Evolutionary conservation across 2,888 invertebrate species (phyloP).

Genomic region (Phrixothrix hirtus): DNA sequence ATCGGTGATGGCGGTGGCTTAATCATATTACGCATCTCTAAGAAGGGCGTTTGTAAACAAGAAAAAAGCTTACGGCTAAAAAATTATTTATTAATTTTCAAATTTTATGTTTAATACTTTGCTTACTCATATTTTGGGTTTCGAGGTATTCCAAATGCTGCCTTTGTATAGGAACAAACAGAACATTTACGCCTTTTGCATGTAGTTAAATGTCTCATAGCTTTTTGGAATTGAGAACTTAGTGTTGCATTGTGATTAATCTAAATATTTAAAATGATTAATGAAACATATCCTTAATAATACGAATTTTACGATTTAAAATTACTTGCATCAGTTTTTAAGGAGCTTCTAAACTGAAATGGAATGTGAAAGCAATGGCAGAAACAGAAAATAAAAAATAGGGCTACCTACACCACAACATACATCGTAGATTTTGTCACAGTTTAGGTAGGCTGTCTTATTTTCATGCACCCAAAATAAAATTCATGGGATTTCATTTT

Average conservation of each 20-base stretch:
- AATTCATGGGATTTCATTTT: too few relatives aligned
- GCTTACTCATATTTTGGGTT: slow-evolving; percentile 57
- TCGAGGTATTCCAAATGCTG: slow-evolving; percentile 60
- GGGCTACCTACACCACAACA: too few relatives aligned
- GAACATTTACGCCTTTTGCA: slow-evolving; percentile 63
- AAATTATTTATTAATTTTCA: slow-evolving; percentile 23
- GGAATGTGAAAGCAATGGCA: too few relatives aligned
- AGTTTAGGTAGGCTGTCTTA: too few relatives aligned
- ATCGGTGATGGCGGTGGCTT: slow-evolving; percentile 57
- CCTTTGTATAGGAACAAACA: slow-evolving; percentile 63
- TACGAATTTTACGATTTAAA: too few relatives aligned
- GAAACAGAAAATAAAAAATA: too few relatives aligned
- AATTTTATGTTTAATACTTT: background rate
- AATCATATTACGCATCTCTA: slow-evolving; percentile 62
- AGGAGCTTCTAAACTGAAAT: too few relatives aligned
- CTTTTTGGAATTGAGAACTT: slow-evolving; percentile 60
- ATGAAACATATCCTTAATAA: too few relatives aligned
- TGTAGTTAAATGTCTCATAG: slow-evolving; percentile 59
- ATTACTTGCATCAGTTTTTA: too few relatives aligned
- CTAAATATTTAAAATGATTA: too few relatives aligned
- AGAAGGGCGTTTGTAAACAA: slow-evolving; percentile 63
- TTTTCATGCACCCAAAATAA: too few relatives aligned
- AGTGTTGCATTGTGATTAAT: slow-evolving; percentile 58
- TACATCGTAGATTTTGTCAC: too few relatives aligned
- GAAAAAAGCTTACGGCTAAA: slow-evolving; percentile 62